Percentiles rank a stretch among this genome's conserved stretches.
Evolutionary conservation across 1,140 invertebrate species (phyloP).

Genomic region (Dryas iulia): DNA sequence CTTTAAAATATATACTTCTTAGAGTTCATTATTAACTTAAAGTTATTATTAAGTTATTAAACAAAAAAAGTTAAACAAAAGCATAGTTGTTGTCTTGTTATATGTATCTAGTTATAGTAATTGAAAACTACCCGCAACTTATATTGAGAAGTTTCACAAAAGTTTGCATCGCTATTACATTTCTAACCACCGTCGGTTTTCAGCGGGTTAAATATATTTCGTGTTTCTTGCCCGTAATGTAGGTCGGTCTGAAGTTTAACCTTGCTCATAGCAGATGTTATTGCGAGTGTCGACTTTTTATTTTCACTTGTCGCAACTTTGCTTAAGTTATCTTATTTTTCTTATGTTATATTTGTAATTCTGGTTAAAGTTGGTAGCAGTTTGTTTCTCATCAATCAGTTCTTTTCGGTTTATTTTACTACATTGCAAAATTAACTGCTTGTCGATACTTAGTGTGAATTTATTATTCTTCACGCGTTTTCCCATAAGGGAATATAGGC

Average conservation of each 20-base stretch:
- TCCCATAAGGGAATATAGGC: too few relatives aligned
- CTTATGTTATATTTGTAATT: background rate
- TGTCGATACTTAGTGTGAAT: too few relatives aligned
- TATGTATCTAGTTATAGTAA: background rate
- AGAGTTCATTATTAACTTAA: background rate
- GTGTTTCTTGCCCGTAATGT: conserved; percentile 11
- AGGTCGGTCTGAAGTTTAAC: conserved; percentile 14
- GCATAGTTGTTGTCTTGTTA: conserved; percentile 1
- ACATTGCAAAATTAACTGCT: too few relatives aligned
- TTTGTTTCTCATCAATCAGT: too few relatives aligned
- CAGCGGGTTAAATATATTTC: background rate
- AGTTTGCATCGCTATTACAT: background rate
- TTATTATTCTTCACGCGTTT: too few relatives aligned
- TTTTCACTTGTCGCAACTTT: conserved; percentile 1
- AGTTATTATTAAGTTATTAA: background rate
- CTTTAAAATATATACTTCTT: too few relatives aligned
- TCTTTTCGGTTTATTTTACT: too few relatives aligned
- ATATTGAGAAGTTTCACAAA: conserved; percentile 1
- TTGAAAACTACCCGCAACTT: background rate
- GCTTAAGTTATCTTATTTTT: conserved; percentile 15
- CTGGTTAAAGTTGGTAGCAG: background rate
- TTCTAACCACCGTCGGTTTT: background rate
- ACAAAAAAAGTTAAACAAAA: background rate
- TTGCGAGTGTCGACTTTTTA: conserved; percentile 14
- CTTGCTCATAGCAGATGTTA: conserved; percentile 17